Percentiles rank a stretch among this genome's conserved stretches.
phyloP scores from a whole-genome alignment of 2,113 vertebrate genomes.

The Petaurus breviceps region DNA sequence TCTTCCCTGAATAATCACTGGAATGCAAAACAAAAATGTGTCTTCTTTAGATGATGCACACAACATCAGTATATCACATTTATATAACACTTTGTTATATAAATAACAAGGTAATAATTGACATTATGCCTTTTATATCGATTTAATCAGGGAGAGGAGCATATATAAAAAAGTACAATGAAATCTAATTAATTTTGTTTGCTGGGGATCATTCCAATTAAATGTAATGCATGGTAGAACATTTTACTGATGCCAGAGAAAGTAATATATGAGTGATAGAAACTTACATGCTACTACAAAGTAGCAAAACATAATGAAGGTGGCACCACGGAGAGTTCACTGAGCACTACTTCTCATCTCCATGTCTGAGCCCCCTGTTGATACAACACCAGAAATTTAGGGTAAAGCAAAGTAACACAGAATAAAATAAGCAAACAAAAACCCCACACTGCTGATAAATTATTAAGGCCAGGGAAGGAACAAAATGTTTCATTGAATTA shows the following conservation, averaged over 20 bases:
- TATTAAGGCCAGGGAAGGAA: conserved; percentile 1
- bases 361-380: conserved; percentile 8
- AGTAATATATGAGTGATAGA: neutral
- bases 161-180: neutral
- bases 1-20: neutral
- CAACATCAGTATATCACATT: neutral
- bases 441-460: conserved; percentile 34
- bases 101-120: neutral
- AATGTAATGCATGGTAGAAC: neutral
- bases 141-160: neutral
- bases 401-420: conserved; percentile 28
- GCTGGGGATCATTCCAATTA: neutral
- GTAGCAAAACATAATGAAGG: neutral
- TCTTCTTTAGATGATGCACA: neutral
- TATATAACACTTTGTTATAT: neutral
- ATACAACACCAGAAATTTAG: conserved; percentile 51
- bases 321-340: conserved; percentile 3
- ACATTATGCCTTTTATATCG: conserved; percentile 4
- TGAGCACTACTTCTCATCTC: conserved; percentile 14
- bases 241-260: conserved; percentile 23
- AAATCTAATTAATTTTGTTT: conserved; percentile 19
- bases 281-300: conserved; percentile 12
- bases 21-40: neutral
- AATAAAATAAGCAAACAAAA: neutral
- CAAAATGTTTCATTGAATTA: conserved; percentile 51